Evolutionary conservation across 2,797 vertebrate species (phyloP).

Genomic region (Acanthis flammea): DNA sequence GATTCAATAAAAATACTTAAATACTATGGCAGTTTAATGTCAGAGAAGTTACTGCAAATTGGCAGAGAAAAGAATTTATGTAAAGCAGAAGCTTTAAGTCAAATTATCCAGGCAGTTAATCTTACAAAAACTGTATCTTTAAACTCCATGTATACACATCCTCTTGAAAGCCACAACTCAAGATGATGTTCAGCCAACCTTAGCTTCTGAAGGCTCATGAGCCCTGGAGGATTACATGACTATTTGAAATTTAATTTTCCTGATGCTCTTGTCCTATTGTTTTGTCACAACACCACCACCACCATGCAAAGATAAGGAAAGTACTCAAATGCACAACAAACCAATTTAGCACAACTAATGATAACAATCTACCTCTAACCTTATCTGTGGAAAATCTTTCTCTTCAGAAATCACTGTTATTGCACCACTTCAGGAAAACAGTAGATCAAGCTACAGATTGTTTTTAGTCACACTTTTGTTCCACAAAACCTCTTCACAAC

Average conservation of each 20-base stretch:
- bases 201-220: background rate
- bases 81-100: constrained; percentile 6
- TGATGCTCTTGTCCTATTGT: background rate
- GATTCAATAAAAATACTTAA: background rate
- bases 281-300: background rate
- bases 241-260: constrained; percentile 19
- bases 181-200: background rate
- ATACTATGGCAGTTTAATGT: background rate
- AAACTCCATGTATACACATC: background rate
- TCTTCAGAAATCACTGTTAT: background rate
- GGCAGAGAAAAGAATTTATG: background rate
- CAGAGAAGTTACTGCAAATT: background rate
- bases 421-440: background rate
- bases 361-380: background rate
- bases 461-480: background rate
- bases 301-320: background rate
- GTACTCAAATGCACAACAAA: background rate
- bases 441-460: background rate
- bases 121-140: constrained; percentile 4
- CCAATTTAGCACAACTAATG: background rate
- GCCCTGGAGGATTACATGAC: background rate
- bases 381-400: background rate
- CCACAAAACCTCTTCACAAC: background rate
- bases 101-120: constrained; percentile 3
- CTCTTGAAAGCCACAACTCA: background rate